phyloP scores from a whole-genome alignment of 1,140 invertebrate genomes.

The Caenorhabditis brenneri region DNA sequence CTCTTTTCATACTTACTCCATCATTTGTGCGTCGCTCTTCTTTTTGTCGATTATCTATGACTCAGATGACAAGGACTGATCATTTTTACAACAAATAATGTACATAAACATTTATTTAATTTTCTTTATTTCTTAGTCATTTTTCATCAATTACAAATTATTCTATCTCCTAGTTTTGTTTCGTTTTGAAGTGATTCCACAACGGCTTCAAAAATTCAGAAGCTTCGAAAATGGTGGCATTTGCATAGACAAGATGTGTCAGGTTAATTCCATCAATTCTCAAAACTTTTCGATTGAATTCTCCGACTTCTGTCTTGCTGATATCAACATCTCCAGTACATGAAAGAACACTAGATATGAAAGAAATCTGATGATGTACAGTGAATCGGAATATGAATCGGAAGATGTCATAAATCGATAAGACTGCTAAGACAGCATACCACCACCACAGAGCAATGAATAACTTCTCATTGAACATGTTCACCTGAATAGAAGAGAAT shows the following conservation, averaged over 20 bases:
- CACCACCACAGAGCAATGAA: slow-evolving; percentile 72
- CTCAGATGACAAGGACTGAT: too few species aligned
- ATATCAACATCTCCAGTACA: background rate
- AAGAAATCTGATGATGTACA: background rate
- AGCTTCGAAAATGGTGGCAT: slow-evolving; percentile 48
- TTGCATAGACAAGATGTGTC: slow-evolving; percentile 31
- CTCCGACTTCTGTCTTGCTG: slow-evolving; percentile 26
- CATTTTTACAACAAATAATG: background rate
- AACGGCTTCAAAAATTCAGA: slow-evolving; percentile 36
- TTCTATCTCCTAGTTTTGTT: slow-evolving; percentile 26
- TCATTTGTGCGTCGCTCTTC: too few species aligned
- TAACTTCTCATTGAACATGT: slow-evolving; percentile 72
- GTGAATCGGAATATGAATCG: slow-evolving; percentile 57
- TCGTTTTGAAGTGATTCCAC: slow-evolving; percentile 8
- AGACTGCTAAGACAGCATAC: slow-evolving; percentile 64
- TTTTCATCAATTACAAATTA: too few species aligned
- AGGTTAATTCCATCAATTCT: slow-evolving; percentile 40
- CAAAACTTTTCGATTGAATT: slow-evolving; percentile 23
- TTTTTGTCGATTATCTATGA: background rate
- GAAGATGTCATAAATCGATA: slow-evolving; percentile 62
- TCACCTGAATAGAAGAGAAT: slow-evolving; percentile 68
- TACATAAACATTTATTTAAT: background rate
- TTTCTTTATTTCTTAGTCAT: too few species aligned
- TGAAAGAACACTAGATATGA: background rate
- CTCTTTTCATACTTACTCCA: background rate